phyloP scores from a whole-genome alignment of 2,888 invertebrate genomes.

The Pediacus dermestoides region DNA sequence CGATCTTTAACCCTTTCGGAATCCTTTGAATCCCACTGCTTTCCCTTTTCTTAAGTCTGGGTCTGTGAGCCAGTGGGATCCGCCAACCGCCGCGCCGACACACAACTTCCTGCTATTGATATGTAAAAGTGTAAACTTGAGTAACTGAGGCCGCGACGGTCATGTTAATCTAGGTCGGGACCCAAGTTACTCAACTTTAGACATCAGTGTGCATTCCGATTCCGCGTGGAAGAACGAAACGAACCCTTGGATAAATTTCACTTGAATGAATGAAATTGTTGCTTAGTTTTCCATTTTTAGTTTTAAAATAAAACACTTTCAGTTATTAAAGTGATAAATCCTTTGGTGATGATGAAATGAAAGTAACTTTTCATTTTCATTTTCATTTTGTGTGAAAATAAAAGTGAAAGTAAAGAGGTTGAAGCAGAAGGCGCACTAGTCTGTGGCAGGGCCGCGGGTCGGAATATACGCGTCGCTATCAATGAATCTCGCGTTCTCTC shows the following conservation, averaged over 20 bases:
- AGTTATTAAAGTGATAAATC: too few species aligned
- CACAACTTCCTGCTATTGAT: constrained; percentile 36
- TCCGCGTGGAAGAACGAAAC: too few species aligned
- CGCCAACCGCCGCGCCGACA: constrained; percentile 21
- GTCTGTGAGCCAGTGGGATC: constrained; percentile 28
- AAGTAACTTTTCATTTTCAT: too few species aligned
- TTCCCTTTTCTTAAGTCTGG: constrained; percentile 39
- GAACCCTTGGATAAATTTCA: too few species aligned
- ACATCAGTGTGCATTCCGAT: too few species aligned
- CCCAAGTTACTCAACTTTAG: too few species aligned
- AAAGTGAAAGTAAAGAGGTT: constrained; percentile 29
- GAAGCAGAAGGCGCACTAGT: too few species aligned
- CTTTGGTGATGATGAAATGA: too few species aligned
- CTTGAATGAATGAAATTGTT: too few species aligned
- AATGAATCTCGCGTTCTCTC: constrained; percentile 28
- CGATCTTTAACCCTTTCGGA: constrained; percentile 39
- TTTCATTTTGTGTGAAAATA: constrained; percentile 23
- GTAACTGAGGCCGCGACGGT: constrained; percentile 40
- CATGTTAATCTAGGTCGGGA: constrained; percentile 50
- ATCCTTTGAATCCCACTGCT: constrained; percentile 39
- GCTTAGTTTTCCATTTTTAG: too few species aligned
- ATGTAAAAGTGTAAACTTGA: constrained; percentile 40
- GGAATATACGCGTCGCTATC: constrained; percentile 25
- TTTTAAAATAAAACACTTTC: too few species aligned
- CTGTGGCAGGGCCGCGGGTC: constrained; percentile 23